A percentile compares a stretch with the other conserved stretches of the same genome.
Conservation (phyloP, 1,140 invertebrate species). For the Drosophila albomicans region DNA sequence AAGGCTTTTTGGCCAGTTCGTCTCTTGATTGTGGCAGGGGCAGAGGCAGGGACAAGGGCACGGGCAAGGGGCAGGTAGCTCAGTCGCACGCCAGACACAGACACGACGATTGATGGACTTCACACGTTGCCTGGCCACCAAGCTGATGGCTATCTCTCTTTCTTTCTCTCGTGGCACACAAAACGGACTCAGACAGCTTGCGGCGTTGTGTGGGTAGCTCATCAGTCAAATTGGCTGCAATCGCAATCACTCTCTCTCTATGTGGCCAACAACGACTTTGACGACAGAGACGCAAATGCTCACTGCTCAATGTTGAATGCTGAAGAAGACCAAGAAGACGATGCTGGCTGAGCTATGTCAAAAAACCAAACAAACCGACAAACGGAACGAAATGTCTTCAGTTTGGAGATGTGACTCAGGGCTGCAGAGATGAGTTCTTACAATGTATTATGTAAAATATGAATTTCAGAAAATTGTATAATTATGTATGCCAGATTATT, state of each 20-base stretch:
- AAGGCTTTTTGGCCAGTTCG: slow-evolving; percentile 16
- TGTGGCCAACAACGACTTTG: slow-evolving; percentile 2
- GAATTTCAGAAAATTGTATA: no score
- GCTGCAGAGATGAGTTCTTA: slow-evolving; percentile 4
- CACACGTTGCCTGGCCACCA: slow-evolving; percentile 57
- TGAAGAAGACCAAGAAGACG: background rate
- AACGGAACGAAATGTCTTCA: slow-evolving; percentile 56
- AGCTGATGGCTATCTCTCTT: slow-evolving; percentile 72
- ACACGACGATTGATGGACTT: slow-evolving; percentile 73
- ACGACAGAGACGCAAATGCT: background rate
- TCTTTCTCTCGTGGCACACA: slow-evolving; percentile 69
- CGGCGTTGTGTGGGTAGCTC: slow-evolving; percentile 72
- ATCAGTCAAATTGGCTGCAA: slow-evolving; percentile 77
- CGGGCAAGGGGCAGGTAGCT: slow-evolving; percentile 32
- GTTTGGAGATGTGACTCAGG: slow-evolving; percentile 36
- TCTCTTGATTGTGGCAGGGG: background rate
- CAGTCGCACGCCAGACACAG: slow-evolving; percentile 64
- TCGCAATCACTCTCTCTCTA: slow-evolving; percentile 42
- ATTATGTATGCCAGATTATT: no score
- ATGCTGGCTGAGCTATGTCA: slow-evolving; percentile 11
- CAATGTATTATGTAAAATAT: background rate
- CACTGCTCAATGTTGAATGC: background rate
- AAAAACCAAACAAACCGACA: slow-evolving; percentile 49
- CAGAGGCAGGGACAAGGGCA: background rate
- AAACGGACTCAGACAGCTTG: slow-evolving; percentile 43